Conservation (phyloP, 2,888 invertebrate genomes). For the Troilus luridus region DNA sequence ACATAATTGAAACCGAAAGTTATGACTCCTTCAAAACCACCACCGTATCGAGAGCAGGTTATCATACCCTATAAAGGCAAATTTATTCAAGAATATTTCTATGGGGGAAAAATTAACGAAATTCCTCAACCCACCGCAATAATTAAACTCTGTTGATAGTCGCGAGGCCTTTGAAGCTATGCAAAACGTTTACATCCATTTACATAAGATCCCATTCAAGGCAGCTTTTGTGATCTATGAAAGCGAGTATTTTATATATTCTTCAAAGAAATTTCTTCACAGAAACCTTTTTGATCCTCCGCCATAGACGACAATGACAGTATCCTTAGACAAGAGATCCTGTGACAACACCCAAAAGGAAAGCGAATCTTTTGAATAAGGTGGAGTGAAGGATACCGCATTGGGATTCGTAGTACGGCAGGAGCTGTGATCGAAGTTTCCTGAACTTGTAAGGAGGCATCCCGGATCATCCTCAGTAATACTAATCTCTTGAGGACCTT, state of each 20-base stretch:
- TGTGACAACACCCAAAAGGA: conserved; percentile 1
- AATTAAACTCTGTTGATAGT: conserved; percentile 23
- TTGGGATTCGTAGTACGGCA: background rate
- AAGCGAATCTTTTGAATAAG: conserved; percentile 5
- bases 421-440: background rate
- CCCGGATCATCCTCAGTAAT: background rate
- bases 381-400: background rate
- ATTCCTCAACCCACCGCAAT: conserved; percentile 15
- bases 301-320: background rate
- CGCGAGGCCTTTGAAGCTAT: conserved; percentile 22
- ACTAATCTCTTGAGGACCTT: background rate
- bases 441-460: background rate
- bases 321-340: conserved; percentile 28
- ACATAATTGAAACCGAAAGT: conserved; percentile 19
- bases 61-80: conserved; percentile 8
- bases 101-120: conserved; percentile 24
- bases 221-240: conserved; percentile 44
- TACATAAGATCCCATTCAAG: conserved; percentile 42
- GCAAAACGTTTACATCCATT: conserved; percentile 17
- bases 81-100: conserved; percentile 35
- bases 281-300: conserved; percentile 1
- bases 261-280: background rate
- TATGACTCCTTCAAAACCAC: conserved; percentile 11
- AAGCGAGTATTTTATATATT: conserved; percentile 11
- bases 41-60: conserved; percentile 14